Conservation (phyloP, 1,140 invertebrate species). For the Drosophila ogumai region DNA sequence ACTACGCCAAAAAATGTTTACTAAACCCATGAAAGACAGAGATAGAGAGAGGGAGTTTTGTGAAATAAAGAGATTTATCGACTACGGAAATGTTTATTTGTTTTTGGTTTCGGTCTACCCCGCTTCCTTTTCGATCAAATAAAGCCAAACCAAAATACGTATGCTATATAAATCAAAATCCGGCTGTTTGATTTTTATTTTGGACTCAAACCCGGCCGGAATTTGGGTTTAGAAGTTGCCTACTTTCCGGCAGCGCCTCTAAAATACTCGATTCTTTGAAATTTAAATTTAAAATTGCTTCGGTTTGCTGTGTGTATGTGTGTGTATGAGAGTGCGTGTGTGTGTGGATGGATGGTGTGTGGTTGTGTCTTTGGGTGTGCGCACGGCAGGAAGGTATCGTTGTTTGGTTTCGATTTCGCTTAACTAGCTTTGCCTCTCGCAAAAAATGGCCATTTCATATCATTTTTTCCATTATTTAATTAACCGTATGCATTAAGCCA, state of each 20-base stretch:
- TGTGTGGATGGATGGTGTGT: not conserved
- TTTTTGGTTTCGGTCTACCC: slow-evolving; percentile 6
- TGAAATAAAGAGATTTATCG: slow-evolving; percentile 36
- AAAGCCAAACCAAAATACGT: slow-evolving; percentile 19
- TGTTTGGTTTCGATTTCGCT: slow-evolving; percentile 41
- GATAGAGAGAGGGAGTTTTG: not conserved
- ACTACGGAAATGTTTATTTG: slow-evolving; percentile 25
- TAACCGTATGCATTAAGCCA: slow-evolving; percentile 27
- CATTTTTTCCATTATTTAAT: slow-evolving; percentile 15
- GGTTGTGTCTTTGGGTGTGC: slow-evolving; percentile 40
- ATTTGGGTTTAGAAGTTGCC: slow-evolving; percentile 29
- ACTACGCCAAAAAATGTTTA: slow-evolving; percentile 33
- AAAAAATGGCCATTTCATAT: slow-evolving; percentile 30
- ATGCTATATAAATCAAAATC: slow-evolving; percentile 6
- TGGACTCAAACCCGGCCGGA: slow-evolving; percentile 11
- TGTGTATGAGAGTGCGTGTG: not conserved
- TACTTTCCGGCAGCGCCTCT: slow-evolving; percentile 46
- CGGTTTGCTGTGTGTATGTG: slow-evolving; percentile 3
- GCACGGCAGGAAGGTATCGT: slow-evolving; percentile 74
- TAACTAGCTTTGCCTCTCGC: slow-evolving; percentile 12
- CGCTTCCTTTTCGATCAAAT: slow-evolving; percentile 15
- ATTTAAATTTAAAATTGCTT: slow-evolving; percentile 15
- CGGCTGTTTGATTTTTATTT: slow-evolving; percentile 10
- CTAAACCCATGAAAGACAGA: slow-evolving; percentile 49
- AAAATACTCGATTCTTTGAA: slow-evolving; percentile 17